These are phyloP conservation scores for Apis florea DNA, from an alignment of 1,140 invertebrate genomes.

Conservation along the genomic window DNA sequence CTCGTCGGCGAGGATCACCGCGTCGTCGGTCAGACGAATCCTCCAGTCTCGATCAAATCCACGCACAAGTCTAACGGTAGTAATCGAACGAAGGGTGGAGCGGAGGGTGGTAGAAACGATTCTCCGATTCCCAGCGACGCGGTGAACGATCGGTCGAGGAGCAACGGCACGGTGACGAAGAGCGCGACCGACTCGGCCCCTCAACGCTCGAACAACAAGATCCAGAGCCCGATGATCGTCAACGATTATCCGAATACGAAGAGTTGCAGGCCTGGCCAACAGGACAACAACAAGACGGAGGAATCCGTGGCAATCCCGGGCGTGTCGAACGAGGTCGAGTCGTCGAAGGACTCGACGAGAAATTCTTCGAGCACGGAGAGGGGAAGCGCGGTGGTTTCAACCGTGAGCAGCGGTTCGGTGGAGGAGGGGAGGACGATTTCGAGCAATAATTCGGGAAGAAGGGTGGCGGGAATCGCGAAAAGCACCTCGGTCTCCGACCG, in stretches of 20 bases:
- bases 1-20: neutral
- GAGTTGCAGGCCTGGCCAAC: neutral
- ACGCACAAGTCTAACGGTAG: neutral
- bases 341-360: neutral
- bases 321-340: neutral
- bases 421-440: conserved; percentile 23
- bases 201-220: conserved; percentile 14
- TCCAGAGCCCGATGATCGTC: too few relatives aligned
- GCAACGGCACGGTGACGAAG: neutral
- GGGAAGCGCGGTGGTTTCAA: conserved; percentile 16
- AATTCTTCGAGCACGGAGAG: neutral
- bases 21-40: neutral
- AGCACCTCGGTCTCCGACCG: neutral
- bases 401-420: conserved; percentile 5
- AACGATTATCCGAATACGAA: conserved; percentile 19
- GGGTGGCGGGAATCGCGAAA: neutral
- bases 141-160: conserved; percentile 29
- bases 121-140: conserved; percentile 6
- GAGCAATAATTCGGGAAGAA: neutral
- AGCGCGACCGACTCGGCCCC: conserved; percentile 30
- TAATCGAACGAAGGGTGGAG: neutral
- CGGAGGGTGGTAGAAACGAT: conserved; percentile 31
- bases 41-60: conserved; percentile 3
- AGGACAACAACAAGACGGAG: conserved; percentile 7
- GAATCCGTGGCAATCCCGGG: neutral